phyloP scores from a whole-genome alignment of 1,140 invertebrate species.

The Heliconius melpomene region DNA sequence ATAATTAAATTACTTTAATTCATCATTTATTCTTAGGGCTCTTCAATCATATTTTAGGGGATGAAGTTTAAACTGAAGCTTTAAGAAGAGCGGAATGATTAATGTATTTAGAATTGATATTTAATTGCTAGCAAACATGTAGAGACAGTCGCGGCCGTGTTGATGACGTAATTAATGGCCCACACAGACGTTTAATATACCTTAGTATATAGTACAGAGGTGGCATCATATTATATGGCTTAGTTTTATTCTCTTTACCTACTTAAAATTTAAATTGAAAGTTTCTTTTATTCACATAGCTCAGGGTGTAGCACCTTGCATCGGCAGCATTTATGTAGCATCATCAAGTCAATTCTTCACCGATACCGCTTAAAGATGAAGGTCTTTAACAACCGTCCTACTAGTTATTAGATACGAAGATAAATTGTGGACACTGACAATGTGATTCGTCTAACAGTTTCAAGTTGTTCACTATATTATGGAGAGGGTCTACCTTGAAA shows the following conservation, averaged over 20 bases:
- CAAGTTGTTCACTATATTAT: too few relatives aligned
- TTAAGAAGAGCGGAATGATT: slow-evolving; percentile 29
- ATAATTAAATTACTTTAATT: neutral
- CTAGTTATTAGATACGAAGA: too few relatives aligned
- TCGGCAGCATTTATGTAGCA: too few relatives aligned
- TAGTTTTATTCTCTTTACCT: neutral
- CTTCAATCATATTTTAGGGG: slow-evolving; percentile 3
- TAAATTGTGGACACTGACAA: too few relatives aligned
- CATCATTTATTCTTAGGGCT: neutral
- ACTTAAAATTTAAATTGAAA: too few relatives aligned
- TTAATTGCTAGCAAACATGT: slow-evolving; percentile 31
- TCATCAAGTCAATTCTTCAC: too few relatives aligned
- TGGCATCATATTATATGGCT: neutral
- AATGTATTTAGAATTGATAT: slow-evolving; percentile 37
- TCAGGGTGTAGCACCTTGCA: too few relatives aligned
- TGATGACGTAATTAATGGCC: slow-evolving; percentile 30
- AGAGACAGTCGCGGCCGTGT: slow-evolving; percentile 23
- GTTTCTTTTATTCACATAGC: too few relatives aligned
- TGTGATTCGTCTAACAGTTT: too few relatives aligned
- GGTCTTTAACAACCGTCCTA: too few relatives aligned
- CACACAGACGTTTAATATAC: slow-evolving; percentile 2
- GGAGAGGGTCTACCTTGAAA: too few relatives aligned
- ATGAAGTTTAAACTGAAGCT: slow-evolving; percentile 9
- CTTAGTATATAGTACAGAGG: neutral
- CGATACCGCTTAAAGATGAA: too few relatives aligned